phyloP scores from a whole-genome alignment of 2,888 invertebrate genomes.

The Imbricaverruca yamaguchii region DNA sequence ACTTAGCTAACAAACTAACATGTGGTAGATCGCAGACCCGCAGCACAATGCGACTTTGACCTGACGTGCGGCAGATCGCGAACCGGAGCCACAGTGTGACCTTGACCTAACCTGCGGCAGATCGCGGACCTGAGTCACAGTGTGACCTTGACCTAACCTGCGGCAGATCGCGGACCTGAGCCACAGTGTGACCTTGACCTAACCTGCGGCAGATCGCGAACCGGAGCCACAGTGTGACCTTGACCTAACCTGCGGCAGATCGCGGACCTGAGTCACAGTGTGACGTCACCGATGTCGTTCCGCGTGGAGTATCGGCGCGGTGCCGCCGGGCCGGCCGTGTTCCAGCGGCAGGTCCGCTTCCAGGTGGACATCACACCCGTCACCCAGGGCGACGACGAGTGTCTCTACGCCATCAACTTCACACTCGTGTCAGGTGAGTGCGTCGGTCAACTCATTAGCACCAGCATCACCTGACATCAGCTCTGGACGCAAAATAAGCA shows the following conservation, averaged over 20 bases:
- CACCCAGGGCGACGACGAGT: conserved; percentile 48
- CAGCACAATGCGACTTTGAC: background rate
- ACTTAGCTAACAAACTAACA: too few relatives aligned
- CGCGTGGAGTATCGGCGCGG: conserved; percentile 94
- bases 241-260: conserved; percentile 53
- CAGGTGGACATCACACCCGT: conserved; percentile 53
- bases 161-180: background rate
- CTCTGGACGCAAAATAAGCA: too few relatives aligned
- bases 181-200: background rate
- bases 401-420: conserved; percentile 86
- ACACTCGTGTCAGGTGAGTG: conserved; percentile 78
- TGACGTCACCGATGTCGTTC: conserved; percentile 96
- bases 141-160: background rate
- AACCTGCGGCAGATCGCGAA: conserved; percentile 68
- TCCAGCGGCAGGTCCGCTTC: conserved; percentile 90
- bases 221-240: conserved; percentile 68
- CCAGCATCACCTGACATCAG: too few relatives aligned
- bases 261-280: conserved; percentile 92
- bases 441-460: background rate
- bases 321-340: conserved; percentile 83
- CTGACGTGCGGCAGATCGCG: background rate
- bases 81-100: background rate
- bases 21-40: too few relatives aligned
- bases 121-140: background rate
- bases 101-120: background rate